Base-by-base conservation (phyloP, 2,113 vertebrate genomes). In the Hassar affinis region DNA sequence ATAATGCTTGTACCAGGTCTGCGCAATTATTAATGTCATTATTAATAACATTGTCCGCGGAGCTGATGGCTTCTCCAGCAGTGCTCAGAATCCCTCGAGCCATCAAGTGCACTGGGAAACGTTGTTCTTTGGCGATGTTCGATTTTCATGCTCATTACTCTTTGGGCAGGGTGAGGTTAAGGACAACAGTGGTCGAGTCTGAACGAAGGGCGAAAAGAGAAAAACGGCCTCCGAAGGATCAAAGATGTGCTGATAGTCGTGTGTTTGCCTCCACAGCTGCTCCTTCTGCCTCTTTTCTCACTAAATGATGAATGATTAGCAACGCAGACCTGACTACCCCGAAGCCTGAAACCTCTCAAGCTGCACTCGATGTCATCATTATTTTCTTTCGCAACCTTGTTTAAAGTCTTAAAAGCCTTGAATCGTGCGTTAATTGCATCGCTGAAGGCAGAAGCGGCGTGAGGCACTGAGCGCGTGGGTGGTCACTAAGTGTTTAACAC, bases 1-100 rank as follows among this genome's bases (percentile, higher is more conserved):
- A 78, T 87, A 91, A 86, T 88, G 79, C 86, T 81, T 59, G 42
- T 82, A 86, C 77, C 77, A 88, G 80, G 78, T 61, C 79, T 57
- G 76, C 38, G 69, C 66, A 74, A 82, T 87, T 76, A 88, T 84
- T 86, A 87, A 78, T 81, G 81, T 54, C 79, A 69, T 80, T 85
- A 88, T 81, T 89, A 82, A 86, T 83, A 83, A 87, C 61, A 52
- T 80, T 76, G 71, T 79, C 82, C 64, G 84, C 54, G 47, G 86
- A 75, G 89, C 83, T 89, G 83, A 91, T 89, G 52, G 85, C 82
- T 90, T 92, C 85, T 86, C 83, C 86, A 89, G 86, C 64, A 20
- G 81, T 82, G 69, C 38, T 38, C 20, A n/a, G 59, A 68, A 56
- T 85, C 84, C 81, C 68, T 51, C 52, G 49, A 71, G 87, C 80